Base-by-base conservation (phyloP, 2,888 invertebrate species). In the Cerastis rubricosa region DNA sequence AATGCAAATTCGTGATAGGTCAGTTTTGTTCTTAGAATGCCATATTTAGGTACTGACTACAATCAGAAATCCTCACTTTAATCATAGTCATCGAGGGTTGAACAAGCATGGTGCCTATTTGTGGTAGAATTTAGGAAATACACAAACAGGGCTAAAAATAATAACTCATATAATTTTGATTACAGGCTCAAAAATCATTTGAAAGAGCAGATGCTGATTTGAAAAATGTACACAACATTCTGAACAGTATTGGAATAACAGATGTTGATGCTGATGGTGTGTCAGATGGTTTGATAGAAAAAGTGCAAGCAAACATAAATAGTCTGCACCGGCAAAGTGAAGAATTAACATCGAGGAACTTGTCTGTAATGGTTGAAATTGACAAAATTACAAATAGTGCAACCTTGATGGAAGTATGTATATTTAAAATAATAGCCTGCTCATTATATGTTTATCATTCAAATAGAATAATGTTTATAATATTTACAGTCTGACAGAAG, bases 181-280 rank as follows among this genome's bases (percentile, higher is more conserved):
- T 92, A 68, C 89, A 97, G 96, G 93, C 92, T 14, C 91, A 92
- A 85, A 95, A 95, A 85, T 93, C 93, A 63, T 91, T 91, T 93
- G 95, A 95, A 86, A 93, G 90, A 85, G 92, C 93, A 96, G 91
- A 97, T 96, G 91, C 97, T 94, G 91, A 98, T 95, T 90, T 95
- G 76, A 93, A 92, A 89, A 94, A 94, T 92, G 91, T 96, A 70
- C 90, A 94, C 83, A 93, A 93, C 78, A 95, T 96, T 81, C 80
- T 96, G 35, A 89, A 83, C 72, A 94, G 92, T 80, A 92, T 95
- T 90, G 96, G 96, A 43, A 91, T 95, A 84, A 87, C 90, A 72
- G 90, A 94, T 70, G 83, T 93, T 78, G 93, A 94, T 35, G 80
- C 90, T 54, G 94, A 94, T 72, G 84, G 83, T 71, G 83, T 88